Evolutionary conservation across 2,797 vertebrate genomes (phyloP).

Genomic region (Peromyscus eremicus): DNA sequence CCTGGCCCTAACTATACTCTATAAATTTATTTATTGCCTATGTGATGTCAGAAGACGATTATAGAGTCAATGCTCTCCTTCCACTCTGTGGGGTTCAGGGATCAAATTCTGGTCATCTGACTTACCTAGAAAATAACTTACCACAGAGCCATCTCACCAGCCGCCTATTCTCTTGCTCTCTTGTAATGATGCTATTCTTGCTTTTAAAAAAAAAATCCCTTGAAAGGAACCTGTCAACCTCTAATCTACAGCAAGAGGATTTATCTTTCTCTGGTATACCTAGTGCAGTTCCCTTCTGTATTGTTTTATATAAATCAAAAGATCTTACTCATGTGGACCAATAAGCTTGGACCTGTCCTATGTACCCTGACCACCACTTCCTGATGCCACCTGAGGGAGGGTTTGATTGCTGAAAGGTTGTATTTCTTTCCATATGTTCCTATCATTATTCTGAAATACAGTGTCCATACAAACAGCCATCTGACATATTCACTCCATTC

Average conservation of each 20-base stretch:
- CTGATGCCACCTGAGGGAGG: not conserved
- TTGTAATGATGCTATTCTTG: not conserved
- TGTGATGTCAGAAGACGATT: not conserved
- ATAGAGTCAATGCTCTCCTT: not conserved
- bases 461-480: not conserved
- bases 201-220: not conserved
- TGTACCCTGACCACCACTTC: not conserved
- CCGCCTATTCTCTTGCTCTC: not conserved
- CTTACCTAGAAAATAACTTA: not conserved
- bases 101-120: not conserved
- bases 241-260: not conserved
- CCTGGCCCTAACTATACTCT: not conserved
- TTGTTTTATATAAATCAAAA: not conserved
- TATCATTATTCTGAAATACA: not conserved
- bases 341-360: not conserved
- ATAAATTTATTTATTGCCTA: not conserved
- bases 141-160: not conserved
- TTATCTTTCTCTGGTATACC: not conserved
- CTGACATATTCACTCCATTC: not conserved
- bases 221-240: not conserved
- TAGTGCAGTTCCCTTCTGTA: not conserved
- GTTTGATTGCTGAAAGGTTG: not conserved
- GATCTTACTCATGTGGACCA: not conserved
- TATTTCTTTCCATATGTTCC: not conserved
- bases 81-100: not conserved